Evolutionary conservation across 1,140 invertebrate genomes (phyloP).

Genomic region (Coptotermes formosanus): DNA sequence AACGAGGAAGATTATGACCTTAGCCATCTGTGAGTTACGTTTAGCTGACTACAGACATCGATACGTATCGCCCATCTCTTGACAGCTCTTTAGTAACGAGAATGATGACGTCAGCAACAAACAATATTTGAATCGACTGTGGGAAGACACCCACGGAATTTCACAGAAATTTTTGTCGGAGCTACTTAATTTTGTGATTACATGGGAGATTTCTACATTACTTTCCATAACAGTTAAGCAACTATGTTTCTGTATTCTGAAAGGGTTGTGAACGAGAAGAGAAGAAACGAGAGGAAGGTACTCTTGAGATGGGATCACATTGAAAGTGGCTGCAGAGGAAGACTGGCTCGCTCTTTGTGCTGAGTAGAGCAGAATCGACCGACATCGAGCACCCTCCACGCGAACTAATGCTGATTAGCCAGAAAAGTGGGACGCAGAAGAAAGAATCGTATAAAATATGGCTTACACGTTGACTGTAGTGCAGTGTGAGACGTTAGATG

Average conservation of each 20-base stretch:
- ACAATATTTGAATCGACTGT: not conserved
- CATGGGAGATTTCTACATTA: not conserved
- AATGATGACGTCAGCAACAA: not conserved
- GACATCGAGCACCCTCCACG: not conserved
- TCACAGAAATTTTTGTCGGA: not conserved
- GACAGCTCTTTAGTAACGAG: not conserved
- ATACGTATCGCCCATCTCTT: too few species aligned
- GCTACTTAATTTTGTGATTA: not conserved
- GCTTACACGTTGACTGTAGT: too few species aligned
- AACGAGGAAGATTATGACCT: too few species aligned
- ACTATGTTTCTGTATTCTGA: not conserved
- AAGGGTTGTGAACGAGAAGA: not conserved
- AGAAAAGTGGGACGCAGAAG: not conserved
- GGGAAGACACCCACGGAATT: not conserved
- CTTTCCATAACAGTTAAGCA: not conserved
- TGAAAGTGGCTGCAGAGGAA: not conserved
- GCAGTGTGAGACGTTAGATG: too few species aligned
- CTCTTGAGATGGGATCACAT: not conserved
- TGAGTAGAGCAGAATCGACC: constrained; percentile 4
- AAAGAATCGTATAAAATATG: not conserved
- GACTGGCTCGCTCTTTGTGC: not conserved
- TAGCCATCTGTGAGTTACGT: not conserved
- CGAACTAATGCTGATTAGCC: not conserved
- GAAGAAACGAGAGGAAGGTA: not conserved
- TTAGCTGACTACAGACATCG: too few species aligned